These are phyloP conservation scores for Apotomis turbidana DNA, from an alignment of 2,888 invertebrate genomes.

Conservation along the genomic window DNA sequence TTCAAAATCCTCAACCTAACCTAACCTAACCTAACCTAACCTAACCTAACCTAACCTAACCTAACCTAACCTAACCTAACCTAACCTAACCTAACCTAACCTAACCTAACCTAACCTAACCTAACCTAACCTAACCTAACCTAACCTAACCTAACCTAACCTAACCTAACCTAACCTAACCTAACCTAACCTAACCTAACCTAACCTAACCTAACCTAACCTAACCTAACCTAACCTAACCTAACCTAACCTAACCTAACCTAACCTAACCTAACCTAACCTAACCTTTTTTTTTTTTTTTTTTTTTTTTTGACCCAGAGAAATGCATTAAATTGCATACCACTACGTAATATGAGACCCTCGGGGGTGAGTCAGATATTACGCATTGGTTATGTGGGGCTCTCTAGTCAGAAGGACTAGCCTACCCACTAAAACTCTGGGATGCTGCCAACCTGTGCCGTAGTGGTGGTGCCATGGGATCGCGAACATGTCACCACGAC, in stretches of 20 bases:
- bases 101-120: slow-evolving; percentile 21
- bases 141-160: slow-evolving; percentile 21
- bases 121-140: slow-evolving; percentile 21
- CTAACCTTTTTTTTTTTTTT: too few relatives aligned
- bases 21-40: background rate
- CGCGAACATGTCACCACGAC: too few relatives aligned
- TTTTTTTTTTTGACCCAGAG: too few relatives aligned
- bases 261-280: slow-evolving; percentile 21
- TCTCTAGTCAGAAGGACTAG: too few relatives aligned
- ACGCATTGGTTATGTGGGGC: too few relatives aligned
- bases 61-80: slow-evolving; percentile 21
- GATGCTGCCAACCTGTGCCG: too few relatives aligned
- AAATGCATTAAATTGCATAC: too few relatives aligned
- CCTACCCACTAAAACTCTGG: too few relatives aligned
- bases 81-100: slow-evolving; percentile 21
- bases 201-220: slow-evolving; percentile 21
- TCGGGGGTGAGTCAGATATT: too few relatives aligned
- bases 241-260: slow-evolving; percentile 21
- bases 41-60: slow-evolving; percentile 20
- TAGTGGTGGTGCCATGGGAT: too few relatives aligned
- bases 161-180: slow-evolving; percentile 19
- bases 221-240: slow-evolving; percentile 21
- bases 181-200: slow-evolving; percentile 21
- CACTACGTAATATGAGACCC: too few relatives aligned
- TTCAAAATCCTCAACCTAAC: too few relatives aligned